Percentiles rank a stretch among this genome's conserved stretches.
Conservation (phyloP, 1,140 invertebrate species). For the Eriocheir sinensis region DNA sequence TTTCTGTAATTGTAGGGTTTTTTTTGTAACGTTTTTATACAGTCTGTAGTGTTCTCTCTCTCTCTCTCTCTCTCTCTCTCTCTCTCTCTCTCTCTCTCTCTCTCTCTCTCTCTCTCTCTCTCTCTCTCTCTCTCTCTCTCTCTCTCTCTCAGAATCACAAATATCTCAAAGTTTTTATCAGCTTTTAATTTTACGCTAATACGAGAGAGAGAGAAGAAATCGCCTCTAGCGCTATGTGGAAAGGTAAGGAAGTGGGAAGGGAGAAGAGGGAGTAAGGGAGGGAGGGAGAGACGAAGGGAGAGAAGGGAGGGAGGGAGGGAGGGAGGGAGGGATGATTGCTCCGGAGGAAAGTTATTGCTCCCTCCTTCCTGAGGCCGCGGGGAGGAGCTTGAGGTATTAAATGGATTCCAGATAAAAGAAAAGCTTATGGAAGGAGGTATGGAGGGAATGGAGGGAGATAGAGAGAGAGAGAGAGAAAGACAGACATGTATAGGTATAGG, state of each 20-base stretch:
- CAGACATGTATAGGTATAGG: background rate
- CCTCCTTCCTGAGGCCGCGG: conserved; percentile 57
- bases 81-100: no score
- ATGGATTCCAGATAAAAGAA: conserved; percentile 70
- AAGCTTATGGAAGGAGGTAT: conserved; percentile 36
- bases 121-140: no score
- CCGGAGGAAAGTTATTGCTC: conserved; percentile 66
- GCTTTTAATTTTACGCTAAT: background rate
- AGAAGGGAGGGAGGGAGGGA: no score
- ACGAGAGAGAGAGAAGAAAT: background rate
- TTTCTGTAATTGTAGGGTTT: no score
- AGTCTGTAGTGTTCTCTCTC: no score
- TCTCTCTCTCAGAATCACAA: no score
- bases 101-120: no score
- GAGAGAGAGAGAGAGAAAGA: background rate
- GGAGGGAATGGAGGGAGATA: background rate
- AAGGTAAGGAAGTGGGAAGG: background rate
- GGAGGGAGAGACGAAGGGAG: background rate
- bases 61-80: no score
- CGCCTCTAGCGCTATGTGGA: background rate
- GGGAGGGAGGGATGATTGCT: conserved; percentile 62
- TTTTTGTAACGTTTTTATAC: no score
- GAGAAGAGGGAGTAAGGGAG: background rate
- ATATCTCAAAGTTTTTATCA: no score
- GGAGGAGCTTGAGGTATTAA: conserved; percentile 65